Evolutionary conservation across 2,888 invertebrate genomes (phyloP).

Genomic region (Plebejus argus): DNA sequence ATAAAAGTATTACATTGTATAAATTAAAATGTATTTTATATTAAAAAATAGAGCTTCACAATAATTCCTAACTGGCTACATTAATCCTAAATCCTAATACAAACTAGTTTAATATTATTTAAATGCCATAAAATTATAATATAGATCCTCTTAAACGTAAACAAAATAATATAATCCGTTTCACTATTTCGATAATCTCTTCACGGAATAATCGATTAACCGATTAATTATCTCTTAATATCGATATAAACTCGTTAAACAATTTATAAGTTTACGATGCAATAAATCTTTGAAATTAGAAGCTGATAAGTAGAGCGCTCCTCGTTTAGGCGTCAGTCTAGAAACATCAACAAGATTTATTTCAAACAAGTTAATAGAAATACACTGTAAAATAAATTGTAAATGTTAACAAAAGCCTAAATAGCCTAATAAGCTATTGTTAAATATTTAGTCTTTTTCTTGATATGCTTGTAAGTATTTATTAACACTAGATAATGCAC

Average conservation of each 20-base stretch:
- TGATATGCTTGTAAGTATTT: too few species aligned
- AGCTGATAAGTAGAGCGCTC: constrained; percentile 21
- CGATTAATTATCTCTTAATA: constrained; percentile 58
- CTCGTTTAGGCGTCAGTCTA: not conserved
- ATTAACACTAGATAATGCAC: too few species aligned
- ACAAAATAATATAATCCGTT: not conserved
- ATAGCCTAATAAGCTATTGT: too few species aligned
- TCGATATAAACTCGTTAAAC: constrained; percentile 43
- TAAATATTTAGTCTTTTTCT: too few species aligned
- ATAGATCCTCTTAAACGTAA: not conserved
- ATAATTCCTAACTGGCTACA: not conserved
- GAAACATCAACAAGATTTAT: not conserved
- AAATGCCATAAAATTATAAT: not conserved
- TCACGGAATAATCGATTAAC: constrained; percentile 46
- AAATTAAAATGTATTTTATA: not conserved
- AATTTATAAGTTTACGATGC: constrained; percentile 36
- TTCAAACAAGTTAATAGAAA: not conserved
- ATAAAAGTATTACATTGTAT: not conserved
- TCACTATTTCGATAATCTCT: not conserved
- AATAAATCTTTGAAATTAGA: constrained; percentile 41
- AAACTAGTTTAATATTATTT: not conserved
- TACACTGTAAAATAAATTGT: not conserved
- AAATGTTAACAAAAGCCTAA: not conserved
- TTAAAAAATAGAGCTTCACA: not conserved
- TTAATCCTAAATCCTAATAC: not conserved